Evolutionary conservation across 2,888 invertebrate genomes (phyloP), one percentile per base, ranked within the genome.

Genomic region (Hydropsyche betteni): DNA sequence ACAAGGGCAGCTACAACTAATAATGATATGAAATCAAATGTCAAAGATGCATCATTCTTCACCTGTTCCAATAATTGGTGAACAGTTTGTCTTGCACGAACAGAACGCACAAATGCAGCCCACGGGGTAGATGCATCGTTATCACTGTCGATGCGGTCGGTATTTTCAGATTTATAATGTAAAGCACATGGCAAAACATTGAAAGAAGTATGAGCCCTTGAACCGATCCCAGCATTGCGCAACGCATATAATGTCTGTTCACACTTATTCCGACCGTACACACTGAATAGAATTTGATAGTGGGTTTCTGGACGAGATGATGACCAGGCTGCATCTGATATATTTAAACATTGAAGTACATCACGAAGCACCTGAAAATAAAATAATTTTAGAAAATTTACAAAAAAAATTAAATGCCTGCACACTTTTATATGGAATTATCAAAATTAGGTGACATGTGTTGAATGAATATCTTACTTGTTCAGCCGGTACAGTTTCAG

Each of bases 1-100:
- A 94, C 89, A 73, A 92, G 92, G 87, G 92, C 92, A 2, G 94
- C 93, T 0, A 93, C 90, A 5, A 93, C 83, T 5, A 93, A 84
- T 24, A 94, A 85, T 81, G 92, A 88, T 72, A 93, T 83, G 84
- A 91, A 94, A 84, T 94, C 94, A 83, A 94, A 94, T 0, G 93
- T 94, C 34, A 94, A 86, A 0, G 88, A 83, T 1, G 93, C 93
- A 81, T 91, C 90, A n/a, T 87, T 84, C 79, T 88, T 88, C 0
- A 94, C 91, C 77, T 89, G 89, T 80, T 91, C 89, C 0, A 94
- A 89, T 0, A 94, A 91, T 84, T 92, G 91, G 0, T 91, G 91
- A 0, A 93, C 89, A 79, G 92, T 91, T n/a, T 91, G 84, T 55
- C 92, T 86, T 0, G 91, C 89, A 16, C 90, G 88, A 2, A 92